A percentile compares a stretch with the other conserved stretches of the same genome.
These are phyloP conservation scores for Melanotaenia pygmaea DNA, from an alignment of 2,797 vertebrate genomes.

Conservation along the genomic window DNA sequence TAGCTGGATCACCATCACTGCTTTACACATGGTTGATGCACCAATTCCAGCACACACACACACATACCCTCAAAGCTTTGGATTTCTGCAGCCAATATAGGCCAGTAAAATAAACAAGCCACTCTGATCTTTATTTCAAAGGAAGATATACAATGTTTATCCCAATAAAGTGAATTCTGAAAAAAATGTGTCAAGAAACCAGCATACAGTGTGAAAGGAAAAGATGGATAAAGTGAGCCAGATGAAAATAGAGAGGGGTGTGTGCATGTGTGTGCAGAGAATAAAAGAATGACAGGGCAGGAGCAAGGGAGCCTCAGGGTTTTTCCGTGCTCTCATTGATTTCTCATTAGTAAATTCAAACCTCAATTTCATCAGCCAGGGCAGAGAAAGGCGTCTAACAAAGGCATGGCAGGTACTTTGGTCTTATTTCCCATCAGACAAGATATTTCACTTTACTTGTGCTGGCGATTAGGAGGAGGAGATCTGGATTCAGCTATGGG, in stretches of 20 bases:
- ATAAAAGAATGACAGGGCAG: constrained; percentile 54
- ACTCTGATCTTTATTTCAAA: constrained; percentile 68
- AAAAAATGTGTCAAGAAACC: constrained; percentile 43
- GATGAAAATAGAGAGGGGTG: constrained; percentile 24
- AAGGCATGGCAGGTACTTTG: constrained; percentile 59
- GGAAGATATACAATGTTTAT: constrained; percentile 67
- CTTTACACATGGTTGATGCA: constrained; percentile 39
- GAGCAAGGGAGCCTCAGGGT: constrained; percentile 45
- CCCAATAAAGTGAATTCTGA: constrained; percentile 52
- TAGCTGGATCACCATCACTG: constrained; percentile 46
- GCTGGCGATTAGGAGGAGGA: constrained; percentile 59
- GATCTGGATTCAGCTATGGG: constrained; percentile 35
- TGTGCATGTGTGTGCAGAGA: constrained; percentile 5
- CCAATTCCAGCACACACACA: constrained; percentile 12
- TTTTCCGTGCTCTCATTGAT: constrained; percentile 69
- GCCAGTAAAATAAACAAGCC: constrained; percentile 65
- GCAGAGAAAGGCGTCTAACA: constrained; percentile 54
- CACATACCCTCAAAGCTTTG: constrained; percentile 33
- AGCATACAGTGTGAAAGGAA: constrained; percentile 1
- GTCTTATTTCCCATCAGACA: constrained; percentile 64
- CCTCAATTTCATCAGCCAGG: constrained; percentile 65
- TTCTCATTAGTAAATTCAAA: constrained; percentile 76
- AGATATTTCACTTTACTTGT: constrained; percentile 56
- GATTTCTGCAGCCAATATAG: constrained; percentile 47
- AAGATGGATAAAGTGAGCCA: constrained; percentile 44